These are phyloP conservation scores for Stichodactyla helianthus DNA, from an alignment of 64 coral and sea anemone genomes.

Conservation along the genomic window DNA sequence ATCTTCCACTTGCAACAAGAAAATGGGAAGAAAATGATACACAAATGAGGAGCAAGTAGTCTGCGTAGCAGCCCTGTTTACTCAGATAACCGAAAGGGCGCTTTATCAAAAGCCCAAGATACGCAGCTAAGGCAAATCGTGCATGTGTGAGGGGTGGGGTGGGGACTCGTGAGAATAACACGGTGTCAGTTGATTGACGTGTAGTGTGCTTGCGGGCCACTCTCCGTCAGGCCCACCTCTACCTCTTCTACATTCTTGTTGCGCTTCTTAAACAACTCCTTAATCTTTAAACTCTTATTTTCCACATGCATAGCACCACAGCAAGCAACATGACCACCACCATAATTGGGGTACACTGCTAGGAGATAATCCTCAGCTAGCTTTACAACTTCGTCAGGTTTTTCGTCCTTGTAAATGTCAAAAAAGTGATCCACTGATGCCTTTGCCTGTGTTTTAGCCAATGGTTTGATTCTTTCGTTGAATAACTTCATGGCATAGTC, in stretches of 20 bases:
- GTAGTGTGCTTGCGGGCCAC: neutral
- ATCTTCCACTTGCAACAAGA: too few relatives aligned
- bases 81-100: too few relatives aligned
- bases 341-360: conserved; percentile 43
- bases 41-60: too few relatives aligned
- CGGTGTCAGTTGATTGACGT: conserved; percentile 13
- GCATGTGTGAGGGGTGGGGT: too few relatives aligned
- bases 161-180: neutral
- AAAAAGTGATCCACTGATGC: conserved; percentile 49
- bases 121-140: too few relatives aligned
- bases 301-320: neutral
- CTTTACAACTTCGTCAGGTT: neutral
- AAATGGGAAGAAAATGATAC: too few relatives aligned
- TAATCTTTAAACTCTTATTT: neutral
- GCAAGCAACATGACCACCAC: neutral
- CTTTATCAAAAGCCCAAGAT: too few relatives aligned
- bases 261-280: neutral
- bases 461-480: conserved; percentile 58
- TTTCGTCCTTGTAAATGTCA: conserved; percentile 56
- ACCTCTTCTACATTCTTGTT: neutral
- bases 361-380: conserved; percentile 38
- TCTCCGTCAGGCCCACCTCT: neutral
- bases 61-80: too few relatives aligned
- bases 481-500: conserved; percentile 59
- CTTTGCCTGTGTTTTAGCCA: conserved; percentile 46